Evolutionary conservation across 2,797 vertebrate genomes (phyloP).

Genomic region (Mastacembelus armatus): DNA sequence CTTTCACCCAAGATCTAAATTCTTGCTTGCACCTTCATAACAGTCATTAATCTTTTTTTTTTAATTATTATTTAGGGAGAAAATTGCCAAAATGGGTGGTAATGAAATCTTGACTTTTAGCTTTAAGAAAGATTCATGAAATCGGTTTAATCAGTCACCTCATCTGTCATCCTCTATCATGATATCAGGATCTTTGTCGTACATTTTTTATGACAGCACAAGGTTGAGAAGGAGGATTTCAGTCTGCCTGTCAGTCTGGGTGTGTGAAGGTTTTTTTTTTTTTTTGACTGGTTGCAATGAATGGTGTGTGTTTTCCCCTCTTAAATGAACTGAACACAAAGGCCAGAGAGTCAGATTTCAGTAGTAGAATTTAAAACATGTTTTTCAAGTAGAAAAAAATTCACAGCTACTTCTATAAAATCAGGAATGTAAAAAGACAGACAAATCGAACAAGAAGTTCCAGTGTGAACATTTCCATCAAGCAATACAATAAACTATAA

Average conservation of each 20-base stretch:
- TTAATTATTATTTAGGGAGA: too few relatives aligned
- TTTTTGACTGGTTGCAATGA: neutral
- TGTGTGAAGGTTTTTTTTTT: constrained; percentile 17
- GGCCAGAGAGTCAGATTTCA: too few relatives aligned
- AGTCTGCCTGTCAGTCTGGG: neutral
- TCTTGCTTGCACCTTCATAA: neutral
- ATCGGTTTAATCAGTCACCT: neutral
- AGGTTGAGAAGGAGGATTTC: constrained; percentile 3
- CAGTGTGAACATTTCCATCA: too few relatives aligned
- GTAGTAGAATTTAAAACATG: too few relatives aligned
- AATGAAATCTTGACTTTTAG: neutral
- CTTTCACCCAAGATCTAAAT: neutral
- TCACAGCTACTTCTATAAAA: too few relatives aligned
- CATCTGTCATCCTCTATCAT: neutral
- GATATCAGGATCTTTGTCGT: neutral
- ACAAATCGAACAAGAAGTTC: too few relatives aligned
- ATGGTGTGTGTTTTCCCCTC: neutral
- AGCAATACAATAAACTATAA: too few relatives aligned
- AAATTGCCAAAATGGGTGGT: too few relatives aligned
- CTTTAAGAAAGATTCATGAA: neutral
- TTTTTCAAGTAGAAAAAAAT: too few relatives aligned
- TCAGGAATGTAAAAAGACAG: too few relatives aligned
- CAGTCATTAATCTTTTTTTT: too few relatives aligned
- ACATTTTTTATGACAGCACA: neutral
- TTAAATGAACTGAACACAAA: neutral